Conservation (phyloP, 2,797 vertebrate species). For the Anolis apletophallus region DNA sequence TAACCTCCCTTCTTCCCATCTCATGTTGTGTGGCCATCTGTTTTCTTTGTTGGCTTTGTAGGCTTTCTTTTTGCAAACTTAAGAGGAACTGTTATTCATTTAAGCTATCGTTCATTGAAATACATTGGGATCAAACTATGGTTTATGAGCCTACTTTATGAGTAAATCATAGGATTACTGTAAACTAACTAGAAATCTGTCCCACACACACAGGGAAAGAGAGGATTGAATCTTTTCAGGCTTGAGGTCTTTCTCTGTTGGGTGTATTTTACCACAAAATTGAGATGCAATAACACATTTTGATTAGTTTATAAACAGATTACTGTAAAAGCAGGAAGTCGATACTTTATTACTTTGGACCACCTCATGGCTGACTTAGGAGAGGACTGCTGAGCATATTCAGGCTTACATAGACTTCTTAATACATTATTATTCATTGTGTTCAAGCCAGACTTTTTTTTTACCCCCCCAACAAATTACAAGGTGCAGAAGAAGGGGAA, state of each 20-base stretch:
- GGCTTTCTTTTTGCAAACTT: not conserved
- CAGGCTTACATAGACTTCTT: not conserved
- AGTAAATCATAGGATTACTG: not conserved
- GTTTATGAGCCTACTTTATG: not conserved
- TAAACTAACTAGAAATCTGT: not conserved
- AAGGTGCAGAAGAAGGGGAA: not conserved
- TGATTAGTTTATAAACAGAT: not conserved
- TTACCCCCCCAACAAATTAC: not conserved
- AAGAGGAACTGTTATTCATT: not conserved
- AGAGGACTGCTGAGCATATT: no score
- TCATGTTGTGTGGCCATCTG: not conserved
- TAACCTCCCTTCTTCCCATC: not conserved
- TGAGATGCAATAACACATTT: not conserved
- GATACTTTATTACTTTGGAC: not conserved
- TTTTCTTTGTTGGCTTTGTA: not conserved
- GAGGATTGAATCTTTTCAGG: not conserved
- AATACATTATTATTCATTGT: no score
- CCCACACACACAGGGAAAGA: not conserved
- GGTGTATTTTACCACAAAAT: not conserved
- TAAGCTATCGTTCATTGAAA: not conserved
- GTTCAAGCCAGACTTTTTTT: not conserved
- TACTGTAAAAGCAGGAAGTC: not conserved
- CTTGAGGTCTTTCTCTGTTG: not conserved
- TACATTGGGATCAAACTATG: not conserved
- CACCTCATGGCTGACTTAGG: not conserved